Conservation (phyloP, 2,113 vertebrate genomes). For the Ochotona princeps region DNA sequence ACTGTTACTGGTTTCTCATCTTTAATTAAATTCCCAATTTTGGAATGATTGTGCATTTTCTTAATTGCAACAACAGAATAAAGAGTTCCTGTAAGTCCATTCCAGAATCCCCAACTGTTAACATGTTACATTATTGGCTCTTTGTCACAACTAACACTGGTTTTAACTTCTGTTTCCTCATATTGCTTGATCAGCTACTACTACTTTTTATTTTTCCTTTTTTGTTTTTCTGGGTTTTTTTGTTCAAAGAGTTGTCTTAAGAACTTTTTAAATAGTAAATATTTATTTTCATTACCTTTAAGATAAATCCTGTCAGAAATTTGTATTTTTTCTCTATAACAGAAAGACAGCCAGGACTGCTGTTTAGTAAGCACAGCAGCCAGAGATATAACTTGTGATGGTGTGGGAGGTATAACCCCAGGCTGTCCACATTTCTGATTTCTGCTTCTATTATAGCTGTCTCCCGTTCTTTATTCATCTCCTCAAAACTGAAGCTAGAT, state of each 20-base stretch:
- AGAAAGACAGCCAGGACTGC: background rate
- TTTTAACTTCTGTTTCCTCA: background rate
- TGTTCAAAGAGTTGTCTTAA: background rate
- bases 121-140: background rate
- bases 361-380: background rate
- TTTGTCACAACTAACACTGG: no score
- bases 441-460: background rate
- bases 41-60: background rate
- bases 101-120: background rate
- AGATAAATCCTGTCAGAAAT: background rate
- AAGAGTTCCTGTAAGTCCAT: background rate
- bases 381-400: background rate
- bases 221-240: background rate
- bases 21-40: background rate
- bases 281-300: background rate
- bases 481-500: background rate
- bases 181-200: background rate
- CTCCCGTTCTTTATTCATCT: background rate
- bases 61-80: background rate
- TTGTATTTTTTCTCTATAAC: background rate
- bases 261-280: background rate
- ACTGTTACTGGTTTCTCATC: background rate
- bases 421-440: background rate
- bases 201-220: no score
- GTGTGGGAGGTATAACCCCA: background rate